Percentiles rank a stretch among this genome's conserved stretches.
These are phyloP conservation scores for Accipiter virgatus DNA, from an alignment of 2,113 vertebrate genomes.

Conservation along the genomic window DNA sequence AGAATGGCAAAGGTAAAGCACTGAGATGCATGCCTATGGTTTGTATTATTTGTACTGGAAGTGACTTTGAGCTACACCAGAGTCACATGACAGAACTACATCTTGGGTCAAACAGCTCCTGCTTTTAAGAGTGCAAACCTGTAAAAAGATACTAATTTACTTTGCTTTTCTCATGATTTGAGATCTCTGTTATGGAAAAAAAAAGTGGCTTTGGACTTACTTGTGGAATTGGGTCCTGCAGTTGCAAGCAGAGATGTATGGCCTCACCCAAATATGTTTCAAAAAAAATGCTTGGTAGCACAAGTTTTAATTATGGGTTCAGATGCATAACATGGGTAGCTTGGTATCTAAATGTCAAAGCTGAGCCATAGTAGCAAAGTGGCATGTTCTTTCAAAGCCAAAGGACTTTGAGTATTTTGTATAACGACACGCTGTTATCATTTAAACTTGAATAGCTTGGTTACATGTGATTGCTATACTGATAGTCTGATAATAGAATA, in stretches of 20 bases:
- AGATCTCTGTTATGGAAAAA: not conserved
- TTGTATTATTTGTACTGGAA: not conserved
- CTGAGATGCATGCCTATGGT: not conserved
- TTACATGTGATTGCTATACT: not conserved
- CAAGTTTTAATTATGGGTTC: not conserved
- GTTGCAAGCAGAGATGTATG: not conserved
- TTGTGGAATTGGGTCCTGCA: not conserved
- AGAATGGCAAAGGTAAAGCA: slow-evolving; percentile 90
- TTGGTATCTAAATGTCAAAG: not conserved
- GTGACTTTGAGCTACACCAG: not conserved
- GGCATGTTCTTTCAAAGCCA: not conserved
- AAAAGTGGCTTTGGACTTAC: not conserved
- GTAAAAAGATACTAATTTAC: not conserved
- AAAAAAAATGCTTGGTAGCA: not conserved
- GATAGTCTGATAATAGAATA: not conserved
- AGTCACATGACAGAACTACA: not conserved
- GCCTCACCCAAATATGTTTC: not conserved
- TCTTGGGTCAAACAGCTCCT: not conserved
- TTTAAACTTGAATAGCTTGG: not conserved
- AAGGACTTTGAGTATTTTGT: not conserved
- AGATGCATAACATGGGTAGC: not conserved
- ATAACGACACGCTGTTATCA: not conserved
- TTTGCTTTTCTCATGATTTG: not conserved
- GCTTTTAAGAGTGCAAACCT: not conserved
- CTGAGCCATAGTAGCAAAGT: not conserved